Percentiles rank a stretch among this genome's conserved stretches.
phyloP scores from a whole-genome alignment of 2,888 invertebrate species.

The Cynaeus angustus region DNA sequence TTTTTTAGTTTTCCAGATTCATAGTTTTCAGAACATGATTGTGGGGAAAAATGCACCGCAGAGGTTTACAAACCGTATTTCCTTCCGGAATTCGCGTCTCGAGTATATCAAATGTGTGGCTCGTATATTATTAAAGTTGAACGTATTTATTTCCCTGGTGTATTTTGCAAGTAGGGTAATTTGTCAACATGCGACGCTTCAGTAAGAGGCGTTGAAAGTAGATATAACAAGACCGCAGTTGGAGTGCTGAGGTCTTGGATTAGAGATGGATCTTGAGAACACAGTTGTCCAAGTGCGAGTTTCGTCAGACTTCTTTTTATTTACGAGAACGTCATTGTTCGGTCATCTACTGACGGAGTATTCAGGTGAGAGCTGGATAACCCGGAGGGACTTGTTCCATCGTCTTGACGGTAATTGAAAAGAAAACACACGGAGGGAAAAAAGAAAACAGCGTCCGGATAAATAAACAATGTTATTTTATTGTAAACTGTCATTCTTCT shows the following conservation, averaged over 20 bases:
- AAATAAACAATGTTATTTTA: slow-evolving; percentile 15
- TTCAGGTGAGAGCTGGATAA: slow-evolving; percentile 42
- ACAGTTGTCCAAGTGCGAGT: slow-evolving; percentile 36
- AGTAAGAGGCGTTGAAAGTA: slow-evolving; percentile 36
- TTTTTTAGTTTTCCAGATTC: no score
- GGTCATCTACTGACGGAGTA: slow-evolving; percentile 23
- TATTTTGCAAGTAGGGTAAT: slow-evolving; percentile 39
- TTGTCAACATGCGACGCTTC: slow-evolving; percentile 40
- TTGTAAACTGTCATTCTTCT: not conserved
- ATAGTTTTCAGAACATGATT: no score
- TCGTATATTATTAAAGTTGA: slow-evolving; percentile 39
- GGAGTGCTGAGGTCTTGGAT: slow-evolving; percentile 33
- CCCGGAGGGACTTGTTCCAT: slow-evolving; percentile 31
- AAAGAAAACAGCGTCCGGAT: slow-evolving; percentile 1
- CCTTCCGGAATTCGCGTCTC: slow-evolving; percentile 28
- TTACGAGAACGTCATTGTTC: slow-evolving; percentile 20
- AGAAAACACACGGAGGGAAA: slow-evolving; percentile 20
- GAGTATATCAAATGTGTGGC: slow-evolving; percentile 31
- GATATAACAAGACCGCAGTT: slow-evolving; percentile 41
- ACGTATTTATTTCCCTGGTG: slow-evolving; percentile 38
- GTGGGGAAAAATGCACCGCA: slow-evolving; percentile 6
- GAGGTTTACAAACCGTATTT: slow-evolving; percentile 17
- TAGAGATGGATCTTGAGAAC: slow-evolving; percentile 40
- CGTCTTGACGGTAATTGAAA: slow-evolving; percentile 41
- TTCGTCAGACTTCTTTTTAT: slow-evolving; percentile 4